phyloP scores from a whole-genome alignment of 2,113 vertebrate genomes.

The Lophochroa leadbeateri region DNA sequence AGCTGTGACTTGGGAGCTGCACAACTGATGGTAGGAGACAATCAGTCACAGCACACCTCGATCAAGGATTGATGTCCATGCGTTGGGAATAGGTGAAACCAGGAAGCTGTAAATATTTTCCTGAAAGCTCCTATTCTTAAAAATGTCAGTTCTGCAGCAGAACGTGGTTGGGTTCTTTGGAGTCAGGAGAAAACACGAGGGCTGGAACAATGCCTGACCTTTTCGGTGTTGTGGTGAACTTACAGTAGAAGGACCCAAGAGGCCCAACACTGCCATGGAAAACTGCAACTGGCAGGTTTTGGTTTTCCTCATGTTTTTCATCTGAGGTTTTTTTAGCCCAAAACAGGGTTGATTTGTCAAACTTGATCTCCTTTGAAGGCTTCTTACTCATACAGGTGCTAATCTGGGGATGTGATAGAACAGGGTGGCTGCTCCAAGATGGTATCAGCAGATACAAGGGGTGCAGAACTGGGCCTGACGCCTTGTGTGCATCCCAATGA shows the following conservation, averaged over 20 bases:
- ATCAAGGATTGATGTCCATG: fast-evolving
- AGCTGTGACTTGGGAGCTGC: not conserved
- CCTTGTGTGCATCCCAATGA: not conserved
- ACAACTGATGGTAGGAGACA: not conserved
- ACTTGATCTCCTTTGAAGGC: not conserved
- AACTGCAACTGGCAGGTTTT: constrained; percentile 53
- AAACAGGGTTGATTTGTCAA: not conserved
- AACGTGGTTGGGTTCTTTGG: not conserved
- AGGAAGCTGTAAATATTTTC: constrained; percentile 59
- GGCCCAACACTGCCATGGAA: not conserved
- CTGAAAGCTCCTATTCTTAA: constrained; percentile 43
- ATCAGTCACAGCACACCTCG: not conserved
- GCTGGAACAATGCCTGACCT: constrained; percentile 62
- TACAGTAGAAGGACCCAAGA: constrained; percentile 59
- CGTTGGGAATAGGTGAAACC: not conserved
- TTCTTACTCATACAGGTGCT: not conserved
- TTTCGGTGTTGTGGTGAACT: constrained; percentile 41
- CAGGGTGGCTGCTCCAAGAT: fast-evolving
- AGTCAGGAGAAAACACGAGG: not conserved
- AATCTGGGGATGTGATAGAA: not conserved
- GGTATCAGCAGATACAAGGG: not conserved
- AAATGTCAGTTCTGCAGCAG: not conserved
- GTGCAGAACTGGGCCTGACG: not conserved
- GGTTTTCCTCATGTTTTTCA: constrained; percentile 8
- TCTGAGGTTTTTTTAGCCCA: constrained; percentile 32